A percentile compares a stretch with the other conserved stretches of the same genome.
phyloP scores from a whole-genome alignment of 2,888 invertebrate genomes.

The Tryphoninae sp. region DNA sequence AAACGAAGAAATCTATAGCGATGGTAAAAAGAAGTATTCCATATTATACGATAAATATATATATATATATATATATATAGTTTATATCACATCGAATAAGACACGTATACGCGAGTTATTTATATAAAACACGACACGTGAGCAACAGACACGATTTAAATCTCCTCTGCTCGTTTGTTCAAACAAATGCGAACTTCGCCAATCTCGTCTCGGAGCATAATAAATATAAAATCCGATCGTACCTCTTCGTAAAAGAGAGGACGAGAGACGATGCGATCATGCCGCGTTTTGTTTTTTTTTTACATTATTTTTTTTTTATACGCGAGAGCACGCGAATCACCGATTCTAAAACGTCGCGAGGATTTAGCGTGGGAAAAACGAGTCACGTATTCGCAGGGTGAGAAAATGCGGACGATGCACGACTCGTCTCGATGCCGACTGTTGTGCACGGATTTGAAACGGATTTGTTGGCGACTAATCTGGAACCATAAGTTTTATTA shows the following conservation, averaged over 20 bases:
- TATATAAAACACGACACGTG: conserved; percentile 58
- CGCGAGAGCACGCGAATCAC: conserved; percentile 28
- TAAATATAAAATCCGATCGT: conserved; percentile 48
- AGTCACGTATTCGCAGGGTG: conserved; percentile 47
- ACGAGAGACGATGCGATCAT: conserved; percentile 10
- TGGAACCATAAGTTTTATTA: neutral
- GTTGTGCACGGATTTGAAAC: neutral
- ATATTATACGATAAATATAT: conserved; percentile 2
- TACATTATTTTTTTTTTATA: neutral
- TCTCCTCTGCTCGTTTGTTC: conserved; percentile 58
- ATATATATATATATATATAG: neutral
- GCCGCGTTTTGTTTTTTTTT: neutral
- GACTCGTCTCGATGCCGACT: neutral
- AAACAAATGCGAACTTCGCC: conserved; percentile 60
- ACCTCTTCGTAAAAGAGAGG: conserved; percentile 17
- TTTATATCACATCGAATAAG: conserved; percentile 4
- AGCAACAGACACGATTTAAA: conserved; percentile 53
- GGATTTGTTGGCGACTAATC: neutral
- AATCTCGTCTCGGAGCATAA: conserved; percentile 49
- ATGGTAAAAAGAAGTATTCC: conserved; percentile 6
- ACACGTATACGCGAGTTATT: conserved; percentile 28
- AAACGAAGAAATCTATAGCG: conserved; percentile 37
- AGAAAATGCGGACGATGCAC: conserved; percentile 46
- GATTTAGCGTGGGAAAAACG: conserved; percentile 57
- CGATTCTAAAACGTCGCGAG: conserved; percentile 46